phyloP scores from a whole-genome alignment of 2,888 invertebrate species.

The Drosophila algonquin region DNA sequence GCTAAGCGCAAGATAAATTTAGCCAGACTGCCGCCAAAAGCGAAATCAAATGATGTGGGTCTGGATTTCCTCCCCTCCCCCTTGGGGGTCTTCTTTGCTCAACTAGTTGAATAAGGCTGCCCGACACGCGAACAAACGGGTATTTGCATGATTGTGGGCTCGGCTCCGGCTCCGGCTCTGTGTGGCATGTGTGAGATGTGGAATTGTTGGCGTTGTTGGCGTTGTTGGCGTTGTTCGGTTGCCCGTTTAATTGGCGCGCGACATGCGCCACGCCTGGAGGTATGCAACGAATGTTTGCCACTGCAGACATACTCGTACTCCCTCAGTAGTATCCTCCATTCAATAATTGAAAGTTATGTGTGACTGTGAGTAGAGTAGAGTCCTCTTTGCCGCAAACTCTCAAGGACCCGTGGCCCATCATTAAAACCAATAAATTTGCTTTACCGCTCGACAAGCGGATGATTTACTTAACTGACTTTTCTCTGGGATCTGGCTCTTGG shows the following conservation, averaged over 20 bases:
- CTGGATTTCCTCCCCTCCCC: not conserved
- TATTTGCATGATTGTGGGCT: conserved; percentile 26
- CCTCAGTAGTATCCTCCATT: conserved; percentile 43
- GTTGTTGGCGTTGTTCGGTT: conserved; percentile 70
- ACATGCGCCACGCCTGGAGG: conserved; percentile 71
- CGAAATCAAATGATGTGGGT: conserved; percentile 52
- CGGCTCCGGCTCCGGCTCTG: conserved; percentile 4
- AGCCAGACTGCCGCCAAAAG: conserved; percentile 40
- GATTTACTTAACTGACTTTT: conserved; percentile 32
- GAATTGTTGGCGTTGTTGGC: conserved; percentile 76
- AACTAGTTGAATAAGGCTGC: conserved; percentile 65
- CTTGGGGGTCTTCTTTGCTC: conserved; percentile 37
- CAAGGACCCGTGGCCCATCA: conserved; percentile 62
- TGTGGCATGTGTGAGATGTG: conserved; percentile 62
- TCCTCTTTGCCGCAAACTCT: conserved; percentile 47
- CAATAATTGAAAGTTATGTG: conserved; percentile 65
- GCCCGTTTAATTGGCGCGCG: conserved; percentile 68
- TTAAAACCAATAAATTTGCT: conserved; percentile 52
- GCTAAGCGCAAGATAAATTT: conserved; percentile 28
- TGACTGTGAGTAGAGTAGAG: not conserved
- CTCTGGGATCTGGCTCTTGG: not conserved
- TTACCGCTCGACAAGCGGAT: conserved; percentile 52
- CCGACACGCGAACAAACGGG: conserved; percentile 53
- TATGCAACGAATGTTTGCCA: conserved; percentile 65
- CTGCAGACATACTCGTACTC: conserved; percentile 24